Conservation (phyloP, 2,888 invertebrate species). For the Trypoxylon attenuatum region DNA sequence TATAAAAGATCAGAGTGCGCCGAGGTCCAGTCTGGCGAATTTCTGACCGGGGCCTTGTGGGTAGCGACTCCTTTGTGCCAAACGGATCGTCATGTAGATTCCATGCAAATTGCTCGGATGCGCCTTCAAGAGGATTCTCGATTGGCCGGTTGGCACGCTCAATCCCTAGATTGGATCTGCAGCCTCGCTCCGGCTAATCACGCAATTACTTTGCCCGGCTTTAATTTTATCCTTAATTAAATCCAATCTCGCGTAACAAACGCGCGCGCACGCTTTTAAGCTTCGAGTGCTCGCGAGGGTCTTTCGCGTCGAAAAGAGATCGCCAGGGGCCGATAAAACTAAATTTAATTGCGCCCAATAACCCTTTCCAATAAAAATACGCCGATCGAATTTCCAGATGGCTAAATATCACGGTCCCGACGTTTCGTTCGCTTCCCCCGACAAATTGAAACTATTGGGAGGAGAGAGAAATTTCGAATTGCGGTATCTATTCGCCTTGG, state of each 20-base stretch:
- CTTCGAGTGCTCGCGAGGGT: conserved; percentile 9
- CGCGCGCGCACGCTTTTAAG: conserved; percentile 26
- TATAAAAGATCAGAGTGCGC: neutral
- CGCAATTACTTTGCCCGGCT: conserved; percentile 63
- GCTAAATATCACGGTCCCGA: neutral
- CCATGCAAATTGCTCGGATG: conserved; percentile 68
- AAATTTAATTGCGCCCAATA: conserved; percentile 43
- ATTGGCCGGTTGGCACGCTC: conserved; percentile 65
- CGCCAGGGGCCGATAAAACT: conserved; percentile 26
- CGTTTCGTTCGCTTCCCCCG: neutral
- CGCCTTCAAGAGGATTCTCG: conserved; percentile 64
- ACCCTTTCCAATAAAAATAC: conserved; percentile 18
- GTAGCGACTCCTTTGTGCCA: conserved; percentile 33
- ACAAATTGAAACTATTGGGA: neutral
- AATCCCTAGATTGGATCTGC: conserved; percentile 68
- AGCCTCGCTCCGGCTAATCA: conserved; percentile 62
- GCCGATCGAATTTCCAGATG: conserved; percentile 9
- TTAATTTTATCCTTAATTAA: conserved; percentile 72
- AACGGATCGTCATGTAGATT: conserved; percentile 63
- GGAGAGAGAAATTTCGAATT: too few relatives aligned
- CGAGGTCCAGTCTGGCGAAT: neutral
- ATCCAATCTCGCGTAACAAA: conserved; percentile 66
- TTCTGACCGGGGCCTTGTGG: conserved; percentile 7
- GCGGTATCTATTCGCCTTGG: too few relatives aligned
- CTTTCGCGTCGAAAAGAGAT: conserved; percentile 38